Base-by-base conservation (phyloP, 2,888 invertebrate species). In the Ormia ochracea region DNA sequence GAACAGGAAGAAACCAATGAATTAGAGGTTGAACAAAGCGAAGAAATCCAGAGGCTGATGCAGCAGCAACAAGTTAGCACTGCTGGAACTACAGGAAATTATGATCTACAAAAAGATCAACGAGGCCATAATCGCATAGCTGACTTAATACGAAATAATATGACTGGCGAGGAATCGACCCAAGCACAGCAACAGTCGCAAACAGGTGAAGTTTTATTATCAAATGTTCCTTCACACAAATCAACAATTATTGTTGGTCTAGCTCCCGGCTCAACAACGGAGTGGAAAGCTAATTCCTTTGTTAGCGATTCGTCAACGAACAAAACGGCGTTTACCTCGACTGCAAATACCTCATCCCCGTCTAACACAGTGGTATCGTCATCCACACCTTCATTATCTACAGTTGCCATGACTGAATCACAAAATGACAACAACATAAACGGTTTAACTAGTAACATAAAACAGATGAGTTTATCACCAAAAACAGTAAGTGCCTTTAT, bases 1-100 rank as follows among this genome's bases (percentile, higher is more conserved):
- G 89, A 90, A 80, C 89, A 87, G 81, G 90, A 90, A 73, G 90
- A 90, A 84, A 85, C 87, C 76, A 90, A 89, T 79, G 90, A 90
- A 83, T 90, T 89, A 28, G 90, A 90, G 75, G 83, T 87, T 69
- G 90, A 90, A 76, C 85, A 86, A 6, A 86, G 84, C 41, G 90
- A 90, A 74, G 89, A 88, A 26, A 84, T 85, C 66, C 85, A 85
- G 68, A 82, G 83, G 33, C 85, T 85, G n/a, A n/a, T n/a, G 36
- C 83, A 83, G 28, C 82, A 81, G 23, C 76, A 72, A 23, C 72
- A 66, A 31, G 41, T 17, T 9, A 74, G 50, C 50, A 58, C 82
- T 68, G 58, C 78, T 50, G 56, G 43, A 48, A 28, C 73, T 38
- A 21, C 78, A 73, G 23, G 58, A 31, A 54, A 74, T 58, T 59